These are phyloP conservation scores for Onthophagus taurus DNA, from an alignment of 1,140 invertebrate genomes.

Conservation along the genomic window DNA sequence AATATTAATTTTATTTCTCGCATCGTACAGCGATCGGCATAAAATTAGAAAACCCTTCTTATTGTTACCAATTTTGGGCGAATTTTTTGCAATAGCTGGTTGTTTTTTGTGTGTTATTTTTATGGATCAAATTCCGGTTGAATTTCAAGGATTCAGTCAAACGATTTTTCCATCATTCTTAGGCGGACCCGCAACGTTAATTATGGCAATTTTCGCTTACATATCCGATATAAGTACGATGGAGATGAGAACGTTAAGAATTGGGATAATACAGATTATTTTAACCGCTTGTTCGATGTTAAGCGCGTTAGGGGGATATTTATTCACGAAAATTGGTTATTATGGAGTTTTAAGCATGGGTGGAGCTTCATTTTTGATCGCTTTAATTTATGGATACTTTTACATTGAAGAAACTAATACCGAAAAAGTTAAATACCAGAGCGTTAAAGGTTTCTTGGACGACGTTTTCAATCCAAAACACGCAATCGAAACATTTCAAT, in stretches of 20 bases:
- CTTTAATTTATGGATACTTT: constrained; percentile 29
- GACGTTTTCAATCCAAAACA: constrained; percentile 35
- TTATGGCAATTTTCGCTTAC: constrained; percentile 48
- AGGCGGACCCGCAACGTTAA: constrained; percentile 44
- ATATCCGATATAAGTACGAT: constrained; percentile 47
- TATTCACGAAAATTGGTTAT: constrained; percentile 29
- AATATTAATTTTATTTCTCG: constrained; percentile 51
- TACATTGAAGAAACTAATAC: constrained; percentile 30
- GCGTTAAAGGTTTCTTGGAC: constrained; percentile 13
- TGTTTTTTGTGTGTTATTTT: constrained; percentile 45
- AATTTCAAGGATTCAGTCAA: constrained; percentile 45
- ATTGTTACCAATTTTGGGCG: constrained; percentile 49
- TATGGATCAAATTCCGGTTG: constrained; percentile 42
- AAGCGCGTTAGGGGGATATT: constrained; percentile 29
- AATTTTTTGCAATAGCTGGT: constrained; percentile 41
- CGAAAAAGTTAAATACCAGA: background rate
- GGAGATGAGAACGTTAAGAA: constrained; percentile 44
- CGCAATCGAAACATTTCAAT: constrained; percentile 29
- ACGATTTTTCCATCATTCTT: constrained; percentile 45
- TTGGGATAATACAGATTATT: constrained; percentile 46
- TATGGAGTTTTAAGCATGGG: constrained; percentile 26
- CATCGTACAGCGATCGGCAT: constrained; percentile 54
- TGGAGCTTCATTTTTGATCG: constrained; percentile 22
- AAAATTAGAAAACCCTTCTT: constrained; percentile 54
- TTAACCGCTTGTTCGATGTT: constrained; percentile 30